Base-by-base conservation (phyloP, 2,797 vertebrate genomes). In the Lutjanus campechanus region DNA sequence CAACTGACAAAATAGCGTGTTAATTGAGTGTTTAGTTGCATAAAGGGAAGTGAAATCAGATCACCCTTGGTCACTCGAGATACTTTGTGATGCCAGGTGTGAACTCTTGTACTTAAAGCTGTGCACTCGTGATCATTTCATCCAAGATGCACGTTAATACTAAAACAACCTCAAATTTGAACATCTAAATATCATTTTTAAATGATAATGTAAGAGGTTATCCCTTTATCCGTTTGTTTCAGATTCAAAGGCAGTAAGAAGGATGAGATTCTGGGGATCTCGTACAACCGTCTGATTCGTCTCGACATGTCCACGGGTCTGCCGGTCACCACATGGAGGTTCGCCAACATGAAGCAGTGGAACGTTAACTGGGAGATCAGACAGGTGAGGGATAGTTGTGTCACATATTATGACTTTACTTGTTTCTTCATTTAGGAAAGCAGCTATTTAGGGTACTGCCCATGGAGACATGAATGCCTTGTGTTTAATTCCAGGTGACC, bases 291-390 rank as follows among this genome's bases (percentile, higher is more conserved):
- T 43, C 82, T 99, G 90, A 99, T 99, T 82, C 96, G 97, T 83
- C 97, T 99, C 8, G 98, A 99, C 88, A 96, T 96, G 81, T 92
- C 96, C 46, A 96, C 97, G 0, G 94, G 96, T 54, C 95, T 98
- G 89, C 97, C 97, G 0, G 90, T 98, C 86, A 98, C 97, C 82
- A 99, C 98, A 0, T 99, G 98, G 98, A 97, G 98, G 86, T 99
- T 98, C 47, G 93, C 97, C 85, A 99, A 97, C 90, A 99, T 99
- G 96, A 99, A 98, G 89, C 98, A 99, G 91, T 99, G 98, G 98
- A 99, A 99, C 36, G 98, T 99, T 41, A 99, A 99, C 93, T 99
- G 98, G 98, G 98, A 99, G 94, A 99, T 98, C 85, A 96, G 96
- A 91, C 98, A 99, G 96, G 98, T 98, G 74, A 93, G 93, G 13